These are phyloP conservation scores for Tragelaphus eurycerus DNA, from an alignment of 2,797 vertebrate genomes.

Conservation along the genomic window DNA sequence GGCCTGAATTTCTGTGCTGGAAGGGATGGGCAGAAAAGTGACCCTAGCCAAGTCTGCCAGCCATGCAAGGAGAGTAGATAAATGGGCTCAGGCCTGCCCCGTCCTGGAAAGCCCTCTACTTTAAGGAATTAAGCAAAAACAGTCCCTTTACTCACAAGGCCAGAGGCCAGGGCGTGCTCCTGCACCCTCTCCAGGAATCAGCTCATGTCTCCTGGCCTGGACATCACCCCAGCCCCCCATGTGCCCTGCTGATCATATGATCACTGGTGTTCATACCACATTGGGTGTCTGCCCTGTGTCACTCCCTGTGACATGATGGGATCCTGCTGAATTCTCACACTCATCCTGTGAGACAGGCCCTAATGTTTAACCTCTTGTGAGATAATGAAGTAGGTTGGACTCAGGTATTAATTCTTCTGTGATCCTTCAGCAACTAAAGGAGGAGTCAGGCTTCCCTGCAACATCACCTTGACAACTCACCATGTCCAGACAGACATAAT, in stretches of 20 bases:
- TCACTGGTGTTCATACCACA: rapidly evolving
- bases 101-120: background rate
- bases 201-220: no score
- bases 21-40: background rate
- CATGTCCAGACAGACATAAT: background rate
- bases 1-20: background rate
- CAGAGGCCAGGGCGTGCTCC: background rate
- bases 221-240: rapidly evolving
- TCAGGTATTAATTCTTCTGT: background rate
- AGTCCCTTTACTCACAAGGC: background rate
- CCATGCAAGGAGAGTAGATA: background rate
- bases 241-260: no score
- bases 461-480: background rate
- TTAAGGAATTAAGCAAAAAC: background rate
- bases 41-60: background rate
- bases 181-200: background rate
- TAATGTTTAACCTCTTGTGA: background rate
- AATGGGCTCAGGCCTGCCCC: no score
- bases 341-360: background rate
- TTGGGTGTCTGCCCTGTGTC: rapidly evolving
- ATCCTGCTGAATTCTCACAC: background rate
- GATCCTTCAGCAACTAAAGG: background rate
- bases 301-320: rapidly evolving
- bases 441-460: background rate
- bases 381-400: background rate